Base-by-base conservation (phyloP, 1,140 invertebrate species). In the Eubasilissa regina region DNA sequence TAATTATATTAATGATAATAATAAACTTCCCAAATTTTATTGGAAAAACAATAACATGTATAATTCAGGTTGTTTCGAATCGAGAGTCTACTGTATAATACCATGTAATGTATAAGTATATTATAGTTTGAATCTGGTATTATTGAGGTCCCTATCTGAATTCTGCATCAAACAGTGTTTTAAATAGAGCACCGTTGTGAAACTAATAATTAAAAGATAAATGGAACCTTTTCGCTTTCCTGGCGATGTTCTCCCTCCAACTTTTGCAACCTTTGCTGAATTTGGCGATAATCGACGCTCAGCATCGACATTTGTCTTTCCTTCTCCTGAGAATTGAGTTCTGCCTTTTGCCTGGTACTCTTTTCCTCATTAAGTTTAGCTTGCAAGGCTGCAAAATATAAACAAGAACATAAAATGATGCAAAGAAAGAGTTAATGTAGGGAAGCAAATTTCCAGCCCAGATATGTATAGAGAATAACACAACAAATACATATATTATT, bases 271-370 rank as follows among this genome's bases (percentile, higher is more conserved):
- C 96, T 92, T 84, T 97, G 94, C 84, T 97, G 95, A 81, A 98
- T 94, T 88, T 98, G 97, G 9, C 95, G 90, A 85, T 97, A 96
- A 87, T 99, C 97, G 4, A 99, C 96, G 15, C 94, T 95, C 0
- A 99, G 88, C 94, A 98, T 98, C 7, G 95, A 98, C 84, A 97
- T 95, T 86, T 98, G 96, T 9, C 97, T 91, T 86, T 99, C 97
- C 84, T 96, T 96, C 85, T 98, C 97, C 86, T 99, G 95, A 9
- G 93, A 93, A 21, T 92, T 91, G 51, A 94, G 90, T 85, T 98
- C 97, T 0, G 95, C 93, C 78, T 94, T 94, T 85, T 97, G 95
- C 68, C 96, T 90, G 0, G 93, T 92, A 60, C 90, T 92, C 85
- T 97, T 97, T 85, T 98, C 97, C 86, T 97, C 96, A 84, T 96